A percentile compares a stretch with the other conserved stretches of the same genome.
Conservation (phyloP, 2,888 invertebrate species). For the Odontomyia ornata region DNA sequence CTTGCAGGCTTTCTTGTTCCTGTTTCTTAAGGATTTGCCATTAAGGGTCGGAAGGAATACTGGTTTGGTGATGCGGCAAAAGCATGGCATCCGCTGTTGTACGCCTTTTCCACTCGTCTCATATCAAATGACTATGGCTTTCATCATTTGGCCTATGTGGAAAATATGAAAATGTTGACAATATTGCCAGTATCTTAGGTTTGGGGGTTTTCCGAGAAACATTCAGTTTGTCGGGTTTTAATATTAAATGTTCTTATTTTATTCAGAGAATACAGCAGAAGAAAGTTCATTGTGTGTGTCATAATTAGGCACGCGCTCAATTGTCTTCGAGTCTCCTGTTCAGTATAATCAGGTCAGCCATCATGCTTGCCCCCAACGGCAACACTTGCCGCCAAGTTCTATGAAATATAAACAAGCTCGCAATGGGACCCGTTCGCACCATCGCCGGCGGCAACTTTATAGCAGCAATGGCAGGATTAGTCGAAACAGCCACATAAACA, state of each 20-base stretch:
- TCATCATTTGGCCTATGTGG: constrained; percentile 29
- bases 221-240: too few species aligned
- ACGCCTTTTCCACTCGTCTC: background rate
- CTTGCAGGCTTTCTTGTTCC: constrained; percentile 44
- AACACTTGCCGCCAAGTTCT: background rate
- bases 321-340: too few species aligned
- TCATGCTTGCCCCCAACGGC: too few species aligned
- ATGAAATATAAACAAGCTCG: constrained; percentile 15
- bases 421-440: background rate
- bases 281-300: too few species aligned
- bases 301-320: too few species aligned
- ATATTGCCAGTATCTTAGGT: background rate
- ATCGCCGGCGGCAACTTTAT: constrained; percentile 22
- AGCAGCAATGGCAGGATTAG: constrained; percentile 31
- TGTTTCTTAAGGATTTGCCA: constrained; percentile 38
- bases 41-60: constrained; percentile 6
- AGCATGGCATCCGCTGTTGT: background rate
- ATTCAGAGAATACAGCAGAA: too few species aligned
- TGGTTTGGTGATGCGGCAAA: background rate
- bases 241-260: too few species aligned
- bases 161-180: constrained; percentile 10
- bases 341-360: too few species aligned
- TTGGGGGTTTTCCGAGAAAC: too few species aligned
- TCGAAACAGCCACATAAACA: constrained; percentile 37
- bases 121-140: constrained; percentile 23